Conservation (phyloP, 2,888 invertebrate genomes). For the Encarsia formosa region DNA sequence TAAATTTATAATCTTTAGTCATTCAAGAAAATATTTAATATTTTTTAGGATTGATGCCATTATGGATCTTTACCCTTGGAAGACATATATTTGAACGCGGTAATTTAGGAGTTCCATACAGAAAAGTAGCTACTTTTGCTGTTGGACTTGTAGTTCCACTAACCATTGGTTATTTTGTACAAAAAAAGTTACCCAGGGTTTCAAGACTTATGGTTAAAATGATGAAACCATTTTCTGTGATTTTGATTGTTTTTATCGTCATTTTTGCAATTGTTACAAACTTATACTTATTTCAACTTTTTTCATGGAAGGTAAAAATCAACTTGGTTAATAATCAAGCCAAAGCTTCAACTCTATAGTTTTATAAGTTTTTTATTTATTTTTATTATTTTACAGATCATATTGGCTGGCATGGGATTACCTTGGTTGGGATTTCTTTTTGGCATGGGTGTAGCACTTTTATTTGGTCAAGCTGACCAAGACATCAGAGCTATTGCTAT, state of each 20-base stretch:
- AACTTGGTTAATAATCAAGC: background rate
- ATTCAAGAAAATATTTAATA: background rate
- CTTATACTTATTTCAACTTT: slow-evolving; percentile 80
- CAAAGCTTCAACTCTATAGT: no score
- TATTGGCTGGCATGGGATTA: slow-evolving; percentile 73
- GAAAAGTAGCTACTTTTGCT: slow-evolving; percentile 70
- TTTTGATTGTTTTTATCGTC: slow-evolving; percentile 78
- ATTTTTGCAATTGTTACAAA: slow-evolving; percentile 86
- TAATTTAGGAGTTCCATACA: slow-evolving; percentile 72
- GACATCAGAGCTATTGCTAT: slow-evolving; percentile 85
- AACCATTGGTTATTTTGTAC: slow-evolving; percentile 64
- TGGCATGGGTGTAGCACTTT: slow-evolving; percentile 63
- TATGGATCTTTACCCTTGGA: slow-evolving; percentile 88
- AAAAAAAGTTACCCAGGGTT: slow-evolving; percentile 64
- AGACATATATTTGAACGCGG: slow-evolving; percentile 68
- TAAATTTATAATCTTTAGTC: background rate
- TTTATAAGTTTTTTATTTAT: background rate
- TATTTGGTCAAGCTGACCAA: slow-evolving; percentile 59
- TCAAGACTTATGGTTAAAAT: slow-evolving; percentile 71
- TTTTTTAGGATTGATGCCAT: slow-evolving; percentile 73
- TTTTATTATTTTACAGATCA: slow-evolving; percentile 58
- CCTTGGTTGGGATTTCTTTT: slow-evolving; percentile 77
- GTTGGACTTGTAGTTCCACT: slow-evolving; percentile 74
- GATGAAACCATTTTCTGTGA: slow-evolving; percentile 77
- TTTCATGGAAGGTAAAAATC: slow-evolving; percentile 74